Evolutionary conservation across 2,797 vertebrate species (phyloP).

Genomic region (Hyperoplus lanceolatus): DNA sequence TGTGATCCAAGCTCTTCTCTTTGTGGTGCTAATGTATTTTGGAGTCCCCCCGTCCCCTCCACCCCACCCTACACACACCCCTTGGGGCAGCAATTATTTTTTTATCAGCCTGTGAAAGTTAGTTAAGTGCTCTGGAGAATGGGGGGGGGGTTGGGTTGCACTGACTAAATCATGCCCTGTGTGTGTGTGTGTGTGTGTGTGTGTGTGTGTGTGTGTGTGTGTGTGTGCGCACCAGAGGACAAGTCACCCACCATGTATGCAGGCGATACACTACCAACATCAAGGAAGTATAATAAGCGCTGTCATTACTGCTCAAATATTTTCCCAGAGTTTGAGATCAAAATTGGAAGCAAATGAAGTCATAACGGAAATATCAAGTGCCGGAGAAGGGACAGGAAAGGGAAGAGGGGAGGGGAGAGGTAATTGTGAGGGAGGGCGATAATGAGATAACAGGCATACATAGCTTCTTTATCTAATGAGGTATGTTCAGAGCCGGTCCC

Average conservation of each 20-base stretch:
- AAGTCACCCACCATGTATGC: neutral
- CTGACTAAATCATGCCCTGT: slow-evolving; percentile 47
- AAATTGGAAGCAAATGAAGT: slow-evolving; percentile 65
- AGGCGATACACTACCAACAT: slow-evolving; percentile 21
- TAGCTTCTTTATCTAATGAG: slow-evolving; percentile 65
- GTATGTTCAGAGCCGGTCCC: slow-evolving; percentile 46
- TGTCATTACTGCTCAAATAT: slow-evolving; percentile 52
- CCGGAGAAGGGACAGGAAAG: slow-evolving; percentile 46
- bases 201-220: slow-evolving; percentile 20
- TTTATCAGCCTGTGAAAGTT: slow-evolving; percentile 84
- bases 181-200: slow-evolving; percentile 21
- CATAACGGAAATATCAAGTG: slow-evolving; percentile 43
- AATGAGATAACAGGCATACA: slow-evolving; percentile 67
- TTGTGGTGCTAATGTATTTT: slow-evolving; percentile 79
- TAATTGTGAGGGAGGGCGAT: slow-evolving; percentile 65
- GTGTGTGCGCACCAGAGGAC: slow-evolving; percentile 20
- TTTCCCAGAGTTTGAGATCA: slow-evolving; percentile 57
- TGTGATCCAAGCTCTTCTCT: slow-evolving; percentile 68
- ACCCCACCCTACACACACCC: slow-evolving; percentile 5
- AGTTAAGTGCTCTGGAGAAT: slow-evolving; percentile 69
- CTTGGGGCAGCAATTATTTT: slow-evolving; percentile 78
- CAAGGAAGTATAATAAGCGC: slow-evolving; percentile 23
- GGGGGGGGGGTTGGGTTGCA: neutral
- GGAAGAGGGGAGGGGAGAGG: slow-evolving; percentile 51
- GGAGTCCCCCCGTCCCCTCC: slow-evolving; percentile 29